Evolutionary conservation across 2,888 invertebrate genomes (phyloP).

Genomic region (Timema cristinae): DNA sequence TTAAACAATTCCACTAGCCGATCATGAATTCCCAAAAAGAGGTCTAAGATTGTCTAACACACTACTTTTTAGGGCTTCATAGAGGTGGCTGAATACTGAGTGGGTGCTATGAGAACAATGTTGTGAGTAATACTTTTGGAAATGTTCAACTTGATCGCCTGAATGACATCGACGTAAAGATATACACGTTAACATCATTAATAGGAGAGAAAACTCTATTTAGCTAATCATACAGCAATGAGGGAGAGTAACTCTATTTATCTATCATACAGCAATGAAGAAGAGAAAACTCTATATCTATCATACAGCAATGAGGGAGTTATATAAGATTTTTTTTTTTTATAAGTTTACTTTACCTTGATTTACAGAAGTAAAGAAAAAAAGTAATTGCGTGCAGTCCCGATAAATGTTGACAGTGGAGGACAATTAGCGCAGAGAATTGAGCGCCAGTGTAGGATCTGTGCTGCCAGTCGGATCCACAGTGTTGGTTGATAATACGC

Average conservation of each 20-base stretch:
- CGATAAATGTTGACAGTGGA: constrained; percentile 9
- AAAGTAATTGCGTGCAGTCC: constrained; percentile 9
- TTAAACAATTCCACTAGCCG: no score
- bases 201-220: not conserved
- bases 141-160: no score
- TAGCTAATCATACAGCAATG: not conserved
- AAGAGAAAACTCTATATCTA: not conserved
- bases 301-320: not conserved
- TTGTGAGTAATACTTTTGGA: no score
- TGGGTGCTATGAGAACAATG: no score
- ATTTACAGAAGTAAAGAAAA: not conserved
- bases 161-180: no score
- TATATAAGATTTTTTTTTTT: no score
- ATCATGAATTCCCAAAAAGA: no score
- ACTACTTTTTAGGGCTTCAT: no score
- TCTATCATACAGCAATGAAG: not conserved
- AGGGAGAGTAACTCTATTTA: not conserved
- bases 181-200: no score
- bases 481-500: not conserved
- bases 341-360: not conserved
- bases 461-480: constrained; percentile 9
- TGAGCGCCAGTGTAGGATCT: not conserved
- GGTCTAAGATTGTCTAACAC: no score
- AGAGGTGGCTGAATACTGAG: no score
- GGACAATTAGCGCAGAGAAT: not conserved